A percentile compares a stretch with the other conserved stretches of the same genome.
These are phyloP conservation scores for Notamacropus eugenii DNA, from an alignment of 2,797 vertebrate species.

Conservation along the genomic window DNA sequence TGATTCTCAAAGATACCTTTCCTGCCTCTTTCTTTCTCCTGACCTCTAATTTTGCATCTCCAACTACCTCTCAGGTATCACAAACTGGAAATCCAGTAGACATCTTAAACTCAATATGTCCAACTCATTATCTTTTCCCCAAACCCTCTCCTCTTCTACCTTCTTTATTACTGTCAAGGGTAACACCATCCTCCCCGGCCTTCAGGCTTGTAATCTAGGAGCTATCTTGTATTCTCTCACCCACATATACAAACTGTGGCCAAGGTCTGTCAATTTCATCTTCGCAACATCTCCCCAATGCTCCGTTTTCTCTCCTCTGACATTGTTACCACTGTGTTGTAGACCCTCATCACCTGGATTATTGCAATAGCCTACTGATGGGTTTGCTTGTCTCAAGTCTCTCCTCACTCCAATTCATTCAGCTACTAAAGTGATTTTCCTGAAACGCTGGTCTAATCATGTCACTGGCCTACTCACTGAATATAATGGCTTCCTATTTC, in stretches of 20 bases:
- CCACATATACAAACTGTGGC: neutral
- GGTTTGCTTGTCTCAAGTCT: neutral
- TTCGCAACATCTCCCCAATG: neutral
- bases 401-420: neutral
- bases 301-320: neutral
- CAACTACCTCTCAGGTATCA: no score
- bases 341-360: neutral
- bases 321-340: neutral
- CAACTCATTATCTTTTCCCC: neutral
- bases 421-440: neutral
- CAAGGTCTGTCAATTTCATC: neutral
- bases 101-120: neutral
- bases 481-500: neutral
- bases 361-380: neutral
- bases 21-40: neutral
- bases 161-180: neutral
- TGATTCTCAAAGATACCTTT: neutral
- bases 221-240: neutral
- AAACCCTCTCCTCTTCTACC: neutral
- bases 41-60: neutral
- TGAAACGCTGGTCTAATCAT: neutral
- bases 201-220: neutral
- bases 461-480: neutral
- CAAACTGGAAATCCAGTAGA: neutral
- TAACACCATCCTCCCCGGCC: neutral